Evolutionary conservation across 2,888 invertebrate species (phyloP).

Genomic region (Drosophila picticornis): DNA sequence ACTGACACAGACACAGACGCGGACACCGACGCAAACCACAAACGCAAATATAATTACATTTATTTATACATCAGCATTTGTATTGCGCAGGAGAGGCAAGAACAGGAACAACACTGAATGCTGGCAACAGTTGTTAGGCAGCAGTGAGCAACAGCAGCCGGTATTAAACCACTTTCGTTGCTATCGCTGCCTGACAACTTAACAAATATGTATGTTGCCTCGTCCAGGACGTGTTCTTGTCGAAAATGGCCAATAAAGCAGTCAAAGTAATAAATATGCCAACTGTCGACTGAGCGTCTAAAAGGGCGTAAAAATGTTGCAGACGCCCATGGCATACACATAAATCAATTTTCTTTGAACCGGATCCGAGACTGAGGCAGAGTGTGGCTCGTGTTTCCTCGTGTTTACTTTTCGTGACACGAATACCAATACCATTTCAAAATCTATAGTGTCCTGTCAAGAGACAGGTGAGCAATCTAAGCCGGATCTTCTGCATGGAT

Average conservation of each 20-base stretch:
- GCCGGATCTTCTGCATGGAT: not conserved
- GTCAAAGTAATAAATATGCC: slow-evolving; percentile 70
- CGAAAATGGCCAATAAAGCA: slow-evolving; percentile 62
- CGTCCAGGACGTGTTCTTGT: slow-evolving; percentile 51
- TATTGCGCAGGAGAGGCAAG: slow-evolving; percentile 59
- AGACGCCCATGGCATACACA: slow-evolving; percentile 38
- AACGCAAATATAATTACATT: slow-evolving; percentile 75
- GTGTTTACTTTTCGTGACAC: slow-evolving; percentile 9
- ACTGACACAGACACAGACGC: slow-evolving; percentile 12
- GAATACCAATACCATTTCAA: not conserved
- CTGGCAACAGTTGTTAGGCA: slow-evolving; percentile 1
- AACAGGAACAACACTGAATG: slow-evolving; percentile 21
- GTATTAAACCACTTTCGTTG: slow-evolving; percentile 11
- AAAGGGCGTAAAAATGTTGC: slow-evolving; percentile 66
- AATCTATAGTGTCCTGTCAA: not conserved
- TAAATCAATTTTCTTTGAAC: slow-evolving; percentile 60
- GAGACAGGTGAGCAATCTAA: not conserved
- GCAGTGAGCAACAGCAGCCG: slow-evolving; percentile 1
- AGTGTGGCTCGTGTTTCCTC: not conserved
- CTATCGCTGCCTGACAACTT: slow-evolving; percentile 37
- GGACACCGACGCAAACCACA: slow-evolving; percentile 28
- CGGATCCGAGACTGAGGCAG: not conserved
- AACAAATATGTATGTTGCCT: slow-evolving; percentile 39
- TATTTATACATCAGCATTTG: slow-evolving; percentile 77
- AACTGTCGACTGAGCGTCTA: slow-evolving; percentile 50